Conservation (phyloP, 2,888 invertebrate genomes). For the Lithophane leautieri region DNA sequence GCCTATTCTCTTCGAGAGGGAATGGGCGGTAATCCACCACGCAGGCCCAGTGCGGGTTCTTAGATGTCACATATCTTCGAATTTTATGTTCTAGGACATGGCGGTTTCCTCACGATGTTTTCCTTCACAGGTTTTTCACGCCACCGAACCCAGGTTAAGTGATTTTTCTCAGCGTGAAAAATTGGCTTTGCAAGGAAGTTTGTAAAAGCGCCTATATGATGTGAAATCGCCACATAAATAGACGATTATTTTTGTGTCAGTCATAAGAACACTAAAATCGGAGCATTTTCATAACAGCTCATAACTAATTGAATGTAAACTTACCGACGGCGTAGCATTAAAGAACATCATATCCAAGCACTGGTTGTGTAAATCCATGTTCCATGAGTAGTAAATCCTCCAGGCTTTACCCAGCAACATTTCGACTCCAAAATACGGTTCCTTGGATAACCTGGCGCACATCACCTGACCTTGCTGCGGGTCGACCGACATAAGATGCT, state of each 20-base stretch:
- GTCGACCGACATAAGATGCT: neutral
- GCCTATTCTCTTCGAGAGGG: too few relatives aligned
- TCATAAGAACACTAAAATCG: neutral
- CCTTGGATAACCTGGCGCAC: slow-evolving; percentile 71
- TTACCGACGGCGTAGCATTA: slow-evolving; percentile 75
- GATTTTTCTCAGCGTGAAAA: too few relatives aligned
- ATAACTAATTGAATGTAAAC: slow-evolving; percentile 30
- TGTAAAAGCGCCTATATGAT: neutral
- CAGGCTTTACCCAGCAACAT: slow-evolving; percentile 77
- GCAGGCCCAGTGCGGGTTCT: too few relatives aligned
- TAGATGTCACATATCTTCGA: too few relatives aligned
- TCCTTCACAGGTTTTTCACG: too few relatives aligned
- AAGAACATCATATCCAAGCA: slow-evolving; percentile 80
- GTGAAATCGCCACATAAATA: too few relatives aligned
- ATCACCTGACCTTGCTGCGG: slow-evolving; percentile 6
- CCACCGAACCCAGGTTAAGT: too few relatives aligned
- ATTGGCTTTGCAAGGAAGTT: too few relatives aligned
- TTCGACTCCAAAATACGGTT: slow-evolving; percentile 80
- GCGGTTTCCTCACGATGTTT: too few relatives aligned
- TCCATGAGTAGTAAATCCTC: slow-evolving; percentile 83
- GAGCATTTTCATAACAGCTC: neutral
- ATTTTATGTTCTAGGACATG: too few relatives aligned
- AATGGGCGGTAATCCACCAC: too few relatives aligned
- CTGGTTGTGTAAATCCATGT: slow-evolving; percentile 72
- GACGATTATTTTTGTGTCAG: neutral